phyloP scores from a whole-genome alignment of 2,797 vertebrate genomes.

The Furcifer pardalis region DNA sequence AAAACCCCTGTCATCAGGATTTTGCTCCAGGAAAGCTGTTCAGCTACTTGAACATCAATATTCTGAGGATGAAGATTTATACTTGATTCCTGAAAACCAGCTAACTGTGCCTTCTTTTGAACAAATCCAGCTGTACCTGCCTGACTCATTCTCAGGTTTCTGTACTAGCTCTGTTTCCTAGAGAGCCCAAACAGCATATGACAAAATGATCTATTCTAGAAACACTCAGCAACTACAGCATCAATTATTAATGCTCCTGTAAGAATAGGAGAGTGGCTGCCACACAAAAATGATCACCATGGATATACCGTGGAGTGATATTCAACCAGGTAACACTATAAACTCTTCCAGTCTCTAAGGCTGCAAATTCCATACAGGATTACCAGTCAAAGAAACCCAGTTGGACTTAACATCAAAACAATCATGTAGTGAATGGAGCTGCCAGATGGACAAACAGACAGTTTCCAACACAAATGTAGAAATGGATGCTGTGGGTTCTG shows the following conservation, averaged over 20 bases:
- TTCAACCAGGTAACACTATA: neutral
- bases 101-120: neutral
- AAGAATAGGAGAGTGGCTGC: conserved; percentile 15
- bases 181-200: neutral
- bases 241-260: conserved; percentile 12
- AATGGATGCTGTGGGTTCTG: neutral
- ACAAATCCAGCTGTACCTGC: neutral
- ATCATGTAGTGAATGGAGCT: neutral
- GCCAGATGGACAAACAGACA: neutral
- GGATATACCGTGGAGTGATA: neutral
- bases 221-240: neutral
- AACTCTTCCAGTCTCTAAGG: neutral
- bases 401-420: neutral
- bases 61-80: neutral
- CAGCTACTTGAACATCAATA: neutral
- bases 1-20: neutral
- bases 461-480: neutral
- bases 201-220: conserved; percentile 12
- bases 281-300: neutral
- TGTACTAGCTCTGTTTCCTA: neutral
- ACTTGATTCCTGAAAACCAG: neutral
- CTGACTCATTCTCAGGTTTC: neutral
- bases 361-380: neutral
- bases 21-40: neutral
- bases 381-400: neutral